Percentiles rank a stretch among this genome's conserved stretches.
Evolutionary conservation across 1,140 invertebrate species (phyloP).

Genomic region (Chlorops oryzae): DNA sequence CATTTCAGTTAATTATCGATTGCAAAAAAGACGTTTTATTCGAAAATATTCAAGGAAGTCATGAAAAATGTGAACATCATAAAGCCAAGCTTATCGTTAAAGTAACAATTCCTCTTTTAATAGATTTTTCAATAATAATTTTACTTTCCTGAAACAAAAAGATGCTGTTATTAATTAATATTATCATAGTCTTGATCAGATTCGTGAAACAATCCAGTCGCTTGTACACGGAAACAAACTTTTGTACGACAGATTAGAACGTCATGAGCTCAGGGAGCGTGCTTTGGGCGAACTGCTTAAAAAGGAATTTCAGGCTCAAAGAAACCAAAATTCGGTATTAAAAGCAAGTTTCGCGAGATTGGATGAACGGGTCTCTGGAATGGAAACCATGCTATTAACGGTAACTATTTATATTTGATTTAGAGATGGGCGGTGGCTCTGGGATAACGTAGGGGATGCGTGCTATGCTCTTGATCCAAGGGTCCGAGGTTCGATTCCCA

Average conservation of each 20-base stretch:
- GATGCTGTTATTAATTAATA: background rate
- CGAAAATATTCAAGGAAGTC: too few relatives aligned
- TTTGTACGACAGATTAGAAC: constrained; percentile 73
- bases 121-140: background rate
- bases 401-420: too few relatives aligned
- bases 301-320: constrained; percentile 61
- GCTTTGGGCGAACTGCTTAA: constrained; percentile 72
- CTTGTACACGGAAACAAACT: constrained; percentile 73
- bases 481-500: too few relatives aligned
- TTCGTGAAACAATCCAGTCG: constrained; percentile 72
- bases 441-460: too few relatives aligned
- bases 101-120: background rate
- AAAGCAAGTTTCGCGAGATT: constrained; percentile 59
- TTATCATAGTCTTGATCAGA: constrained; percentile 66
- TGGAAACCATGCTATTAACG: constrained; percentile 61
- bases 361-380: constrained; percentile 62
- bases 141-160: background rate
- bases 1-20: too few relatives aligned
- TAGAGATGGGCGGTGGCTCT: too few relatives aligned
- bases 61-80: too few relatives aligned
- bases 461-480: too few relatives aligned
- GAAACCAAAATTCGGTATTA: constrained; percentile 64
- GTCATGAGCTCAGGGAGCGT: constrained; percentile 75
- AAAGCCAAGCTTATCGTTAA: too few relatives aligned
- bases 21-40: too few relatives aligned